Conservation (phyloP, 2,888 invertebrate species). For the Disparrhopalites patrizii region DNA sequence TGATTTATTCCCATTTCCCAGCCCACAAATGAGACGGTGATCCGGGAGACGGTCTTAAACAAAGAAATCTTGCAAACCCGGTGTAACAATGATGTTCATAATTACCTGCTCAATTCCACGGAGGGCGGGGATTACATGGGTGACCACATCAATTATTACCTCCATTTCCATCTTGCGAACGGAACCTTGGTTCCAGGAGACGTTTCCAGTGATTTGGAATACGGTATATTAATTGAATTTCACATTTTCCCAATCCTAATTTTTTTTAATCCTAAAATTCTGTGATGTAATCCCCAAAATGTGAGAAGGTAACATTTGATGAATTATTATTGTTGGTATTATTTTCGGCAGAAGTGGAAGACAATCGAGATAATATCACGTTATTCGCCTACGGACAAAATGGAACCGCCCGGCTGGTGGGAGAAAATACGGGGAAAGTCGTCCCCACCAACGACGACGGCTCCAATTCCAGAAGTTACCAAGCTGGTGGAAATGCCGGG, state of each 20-base stretch:
- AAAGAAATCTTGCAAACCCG: not conserved
- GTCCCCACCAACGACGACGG: not conserved
- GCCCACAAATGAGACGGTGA: not conserved
- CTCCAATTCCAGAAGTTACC: too few relatives aligned
- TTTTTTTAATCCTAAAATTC: not conserved
- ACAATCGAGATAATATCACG: conserved; percentile 3
- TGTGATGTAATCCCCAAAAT: too few relatives aligned
- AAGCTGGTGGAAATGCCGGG: too few relatives aligned
- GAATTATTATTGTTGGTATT: not conserved
- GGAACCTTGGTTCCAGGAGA: conserved; percentile 7
- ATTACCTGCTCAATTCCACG: not conserved
- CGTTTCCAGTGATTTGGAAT: not conserved
- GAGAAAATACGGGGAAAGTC: conserved; percentile 2
- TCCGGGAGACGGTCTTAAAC: conserved; percentile 5
- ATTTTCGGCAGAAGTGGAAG: not conserved
- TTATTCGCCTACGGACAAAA: conserved; percentile 2
- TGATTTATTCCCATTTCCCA: too few relatives aligned
- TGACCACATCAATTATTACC: conserved; percentile 1
- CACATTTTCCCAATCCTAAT: not conserved
- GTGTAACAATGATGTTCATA: conserved; percentile 5
- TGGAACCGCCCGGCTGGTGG: conserved; percentile 6
- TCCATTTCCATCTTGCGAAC: conserved; percentile 17
- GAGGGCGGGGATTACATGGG: not conserved
- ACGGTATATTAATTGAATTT: conserved; percentile 1
- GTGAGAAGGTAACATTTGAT: not conserved